A percentile compares a stretch with the other conserved stretches of the same genome.
Conservation (phyloP, 2,797 vertebrate genomes). For the Clarias pachynema region DNA sequence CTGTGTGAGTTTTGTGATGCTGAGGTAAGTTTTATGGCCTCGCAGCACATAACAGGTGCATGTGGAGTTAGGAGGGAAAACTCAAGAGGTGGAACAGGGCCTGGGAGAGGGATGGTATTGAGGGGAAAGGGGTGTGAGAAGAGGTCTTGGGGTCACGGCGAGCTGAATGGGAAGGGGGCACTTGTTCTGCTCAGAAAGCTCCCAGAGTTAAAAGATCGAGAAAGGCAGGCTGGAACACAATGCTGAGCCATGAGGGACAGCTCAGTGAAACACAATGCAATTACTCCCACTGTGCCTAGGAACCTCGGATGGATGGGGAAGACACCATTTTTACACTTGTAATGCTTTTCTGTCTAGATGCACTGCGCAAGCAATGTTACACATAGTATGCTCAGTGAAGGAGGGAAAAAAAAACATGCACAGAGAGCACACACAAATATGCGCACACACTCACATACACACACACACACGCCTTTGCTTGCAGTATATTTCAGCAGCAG, state of each 20-base stretch:
- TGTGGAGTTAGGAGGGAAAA: conserved; percentile 21
- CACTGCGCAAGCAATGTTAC: conserved; percentile 76
- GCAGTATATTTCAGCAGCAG: conserved; percentile 78
- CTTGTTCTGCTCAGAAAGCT: conserved; percentile 62
- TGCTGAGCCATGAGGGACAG: conserved; percentile 66
- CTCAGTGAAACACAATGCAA: conserved; percentile 55
- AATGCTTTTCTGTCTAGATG: conserved; percentile 81
- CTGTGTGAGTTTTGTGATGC: conserved; percentile 20
- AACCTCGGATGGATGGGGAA: conserved; percentile 42
- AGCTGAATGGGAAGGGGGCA: conserved; percentile 71
- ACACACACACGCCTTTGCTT: conserved; percentile 66
- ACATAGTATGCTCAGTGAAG: conserved; percentile 36
- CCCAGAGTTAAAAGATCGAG: conserved; percentile 67
- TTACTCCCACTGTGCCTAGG: conserved; percentile 50
- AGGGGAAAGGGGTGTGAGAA: conserved; percentile 71
- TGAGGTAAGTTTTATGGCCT: conserved; percentile 17
- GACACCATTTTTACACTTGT: conserved; percentile 72
- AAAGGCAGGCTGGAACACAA: conserved; percentile 58
- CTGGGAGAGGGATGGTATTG: conserved; percentile 64
- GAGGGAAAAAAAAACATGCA: conserved; percentile 69
- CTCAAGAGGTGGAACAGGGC: conserved; percentile 31
- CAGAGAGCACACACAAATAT: conserved; percentile 52
- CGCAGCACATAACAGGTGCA: conserved; percentile 31
- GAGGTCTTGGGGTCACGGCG: conserved; percentile 68
- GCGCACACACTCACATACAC: neutral